A percentile compares a stretch with the other conserved stretches of the same genome.
phyloP scores from a whole-genome alignment of 2,797 vertebrate genomes.

The Gallinago solitaria region DNA sequence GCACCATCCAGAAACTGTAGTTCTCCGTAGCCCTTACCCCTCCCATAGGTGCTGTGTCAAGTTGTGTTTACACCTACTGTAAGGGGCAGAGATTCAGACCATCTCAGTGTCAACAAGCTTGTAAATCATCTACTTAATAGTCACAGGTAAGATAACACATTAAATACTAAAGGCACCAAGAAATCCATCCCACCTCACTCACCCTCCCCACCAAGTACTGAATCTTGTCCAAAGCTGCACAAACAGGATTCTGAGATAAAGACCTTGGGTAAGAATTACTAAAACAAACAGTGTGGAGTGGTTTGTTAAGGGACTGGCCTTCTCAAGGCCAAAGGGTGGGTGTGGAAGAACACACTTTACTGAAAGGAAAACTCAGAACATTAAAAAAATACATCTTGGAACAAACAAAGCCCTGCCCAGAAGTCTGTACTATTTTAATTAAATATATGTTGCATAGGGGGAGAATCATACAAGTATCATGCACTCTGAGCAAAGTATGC shows the following conservation, averaged over 20 bases:
- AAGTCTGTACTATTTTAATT: neutral
- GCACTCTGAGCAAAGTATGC: neutral
- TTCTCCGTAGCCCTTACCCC: neutral
- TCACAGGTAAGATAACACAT: neutral
- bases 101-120: neutral
- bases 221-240: slow-evolving; percentile 59
- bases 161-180: slow-evolving; percentile 11
- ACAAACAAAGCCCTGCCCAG: neutral
- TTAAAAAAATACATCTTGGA: neutral
- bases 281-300: slow-evolving; percentile 41
- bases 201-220: neutral
- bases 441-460: neutral
- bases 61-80: neutral
- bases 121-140: slow-evolving; percentile 53
- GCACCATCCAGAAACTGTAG: neutral
- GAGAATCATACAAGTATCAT: neutral
- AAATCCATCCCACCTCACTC: neutral
- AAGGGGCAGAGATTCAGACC: slow-evolving; percentile 9
- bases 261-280: slow-evolving; percentile 57
- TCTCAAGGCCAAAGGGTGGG: slow-evolving; percentile 34
- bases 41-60: neutral
- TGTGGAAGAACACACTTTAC: neutral
- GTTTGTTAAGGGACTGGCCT: neutral
- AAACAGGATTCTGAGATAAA: slow-evolving; percentile 69
- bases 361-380: neutral